Conservation (phyloP, 53 echinoderm and acorn worm genomes). For the Stichopus horrens region DNA sequence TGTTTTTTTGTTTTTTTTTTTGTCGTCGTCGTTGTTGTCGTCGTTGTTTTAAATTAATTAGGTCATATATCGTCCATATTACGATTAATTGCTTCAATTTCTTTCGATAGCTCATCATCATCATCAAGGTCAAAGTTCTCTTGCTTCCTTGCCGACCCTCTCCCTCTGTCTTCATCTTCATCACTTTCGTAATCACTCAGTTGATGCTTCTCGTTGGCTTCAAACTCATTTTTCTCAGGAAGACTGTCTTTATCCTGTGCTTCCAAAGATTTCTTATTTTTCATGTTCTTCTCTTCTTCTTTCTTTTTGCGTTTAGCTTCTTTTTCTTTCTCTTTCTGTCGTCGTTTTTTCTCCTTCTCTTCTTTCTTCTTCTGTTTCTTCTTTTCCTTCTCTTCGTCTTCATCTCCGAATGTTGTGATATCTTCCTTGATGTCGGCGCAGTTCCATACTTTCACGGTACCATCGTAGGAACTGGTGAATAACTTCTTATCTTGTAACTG, state of each 20-base stretch:
- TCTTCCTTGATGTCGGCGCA: slow-evolving; percentile 87
- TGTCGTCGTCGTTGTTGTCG: too few relatives aligned
- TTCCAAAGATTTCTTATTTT: slow-evolving; percentile 62
- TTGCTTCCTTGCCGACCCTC: slow-evolving; percentile 57
- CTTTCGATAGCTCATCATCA: slow-evolving; percentile 59
- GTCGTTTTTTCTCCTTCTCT: slow-evolving; percentile 76
- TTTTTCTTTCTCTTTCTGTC: slow-evolving; percentile 75
- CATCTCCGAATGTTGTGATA: slow-evolving; percentile 89
- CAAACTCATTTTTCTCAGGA: slow-evolving; percentile 60
- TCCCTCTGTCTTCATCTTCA: neutral
- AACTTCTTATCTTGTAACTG: slow-evolving; percentile 74
- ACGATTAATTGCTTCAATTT: slow-evolving; percentile 67
- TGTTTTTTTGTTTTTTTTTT: too few relatives aligned
- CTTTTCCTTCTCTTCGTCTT: slow-evolving; percentile 90
- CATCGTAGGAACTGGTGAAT: slow-evolving; percentile 80
- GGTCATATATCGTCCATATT: slow-evolving; percentile 62
- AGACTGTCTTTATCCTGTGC: slow-evolving; percentile 46
- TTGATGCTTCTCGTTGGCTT: slow-evolving; percentile 52
- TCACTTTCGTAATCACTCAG: slow-evolving; percentile 49
- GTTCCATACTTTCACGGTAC: slow-evolving; percentile 77
- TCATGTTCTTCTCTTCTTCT: slow-evolving; percentile 58
- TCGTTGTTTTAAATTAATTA: neutral
- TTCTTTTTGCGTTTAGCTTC: slow-evolving; percentile 57
- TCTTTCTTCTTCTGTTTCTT: slow-evolving; percentile 79
- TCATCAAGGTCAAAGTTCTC: slow-evolving; percentile 27